phyloP scores from a whole-genome alignment of 2,797 vertebrate genomes.

The Notamacropus eugenii region DNA sequence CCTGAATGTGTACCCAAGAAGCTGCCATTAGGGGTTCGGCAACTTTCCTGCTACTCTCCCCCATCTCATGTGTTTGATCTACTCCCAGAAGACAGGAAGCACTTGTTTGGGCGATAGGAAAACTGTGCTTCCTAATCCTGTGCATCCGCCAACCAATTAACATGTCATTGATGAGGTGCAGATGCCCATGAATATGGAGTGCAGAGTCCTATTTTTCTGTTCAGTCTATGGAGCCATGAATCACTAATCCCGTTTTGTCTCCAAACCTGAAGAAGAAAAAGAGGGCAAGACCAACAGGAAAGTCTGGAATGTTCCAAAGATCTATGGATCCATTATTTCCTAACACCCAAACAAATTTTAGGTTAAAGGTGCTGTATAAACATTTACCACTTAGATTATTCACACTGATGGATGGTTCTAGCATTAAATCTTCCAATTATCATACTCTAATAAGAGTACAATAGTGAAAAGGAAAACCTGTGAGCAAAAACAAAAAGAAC shows the following conservation, averaged over 20 bases:
- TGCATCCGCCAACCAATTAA: slow-evolving; percentile 65
- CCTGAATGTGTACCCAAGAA: background rate
- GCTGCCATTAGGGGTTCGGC: slow-evolving; percentile 4
- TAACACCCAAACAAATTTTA: background rate
- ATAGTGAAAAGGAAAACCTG: background rate
- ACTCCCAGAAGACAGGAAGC: slow-evolving; percentile 32
- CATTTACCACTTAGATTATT: background rate
- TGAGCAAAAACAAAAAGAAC: background rate
- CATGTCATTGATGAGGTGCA: slow-evolving; percentile 62
- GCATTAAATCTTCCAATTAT: background rate
- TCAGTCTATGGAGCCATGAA: slow-evolving; percentile 68
- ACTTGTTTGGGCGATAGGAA: slow-evolving; percentile 61
- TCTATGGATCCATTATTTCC: background rate
- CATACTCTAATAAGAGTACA: background rate
- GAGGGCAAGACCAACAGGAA: background rate
- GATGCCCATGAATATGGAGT: slow-evolving; percentile 72
- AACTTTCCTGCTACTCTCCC: background rate
- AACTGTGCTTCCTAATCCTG: slow-evolving; percentile 43
- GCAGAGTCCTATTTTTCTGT: slow-evolving; percentile 57
- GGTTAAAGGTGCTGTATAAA: background rate
- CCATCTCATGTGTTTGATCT: slow-evolving; percentile 13
- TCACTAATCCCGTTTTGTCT: slow-evolving; percentile 58
- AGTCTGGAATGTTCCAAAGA: background rate
- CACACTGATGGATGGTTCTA: background rate
- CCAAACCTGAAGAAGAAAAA: slow-evolving; percentile 9